These are phyloP conservation scores for Spatulosminthurus flaviceps DNA, from an alignment of 2,888 invertebrate genomes.

Conservation along the genomic window DNA sequence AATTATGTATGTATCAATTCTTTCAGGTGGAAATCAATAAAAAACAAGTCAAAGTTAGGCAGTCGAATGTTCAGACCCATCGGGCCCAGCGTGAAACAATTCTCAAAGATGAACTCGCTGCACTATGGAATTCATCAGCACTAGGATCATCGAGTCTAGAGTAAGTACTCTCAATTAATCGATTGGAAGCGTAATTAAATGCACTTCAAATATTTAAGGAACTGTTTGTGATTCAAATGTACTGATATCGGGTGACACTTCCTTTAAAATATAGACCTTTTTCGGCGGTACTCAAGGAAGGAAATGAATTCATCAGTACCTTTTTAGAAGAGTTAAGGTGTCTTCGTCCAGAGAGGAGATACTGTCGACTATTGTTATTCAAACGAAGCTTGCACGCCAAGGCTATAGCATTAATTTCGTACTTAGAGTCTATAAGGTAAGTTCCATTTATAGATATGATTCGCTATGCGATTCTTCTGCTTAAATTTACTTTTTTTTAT, in stretches of 20 bases:
- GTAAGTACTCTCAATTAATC: slow-evolving; percentile 49
- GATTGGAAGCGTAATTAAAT: too few relatives aligned
- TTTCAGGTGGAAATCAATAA: slow-evolving; percentile 59
- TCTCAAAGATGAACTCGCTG: slow-evolving; percentile 58
- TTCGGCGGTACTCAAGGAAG: slow-evolving; percentile 54
- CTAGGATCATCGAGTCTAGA: slow-evolving; percentile 51
- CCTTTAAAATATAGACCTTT: slow-evolving; percentile 53
- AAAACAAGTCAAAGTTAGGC: slow-evolving; percentile 57
- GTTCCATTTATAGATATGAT: slow-evolving; percentile 18
- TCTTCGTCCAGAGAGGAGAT: slow-evolving; percentile 56
- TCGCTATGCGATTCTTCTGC: too few relatives aligned
- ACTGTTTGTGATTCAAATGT: too few relatives aligned
- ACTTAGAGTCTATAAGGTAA: slow-evolving; percentile 60
- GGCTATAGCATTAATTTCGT: slow-evolving; percentile 59
- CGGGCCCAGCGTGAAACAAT: slow-evolving; percentile 51
- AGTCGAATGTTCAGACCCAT: slow-evolving; percentile 55
- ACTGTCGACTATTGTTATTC: slow-evolving; percentile 58
- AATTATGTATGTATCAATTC: background rate
- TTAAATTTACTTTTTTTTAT: slow-evolving; percentile 25
- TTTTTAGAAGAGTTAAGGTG: slow-evolving; percentile 58
- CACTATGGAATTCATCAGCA: slow-evolving; percentile 57
- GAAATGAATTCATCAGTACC: slow-evolving; percentile 56
- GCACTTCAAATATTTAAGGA: too few relatives aligned
- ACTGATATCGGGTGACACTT: too few relatives aligned
- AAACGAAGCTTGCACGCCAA: slow-evolving; percentile 58